A percentile compares a stretch with the other conserved stretches of the same genome.
These are phyloP conservation scores for Aspiorhynchus laticeps DNA, from an alignment of 2,113 vertebrate species.

Conservation along the genomic window DNA sequence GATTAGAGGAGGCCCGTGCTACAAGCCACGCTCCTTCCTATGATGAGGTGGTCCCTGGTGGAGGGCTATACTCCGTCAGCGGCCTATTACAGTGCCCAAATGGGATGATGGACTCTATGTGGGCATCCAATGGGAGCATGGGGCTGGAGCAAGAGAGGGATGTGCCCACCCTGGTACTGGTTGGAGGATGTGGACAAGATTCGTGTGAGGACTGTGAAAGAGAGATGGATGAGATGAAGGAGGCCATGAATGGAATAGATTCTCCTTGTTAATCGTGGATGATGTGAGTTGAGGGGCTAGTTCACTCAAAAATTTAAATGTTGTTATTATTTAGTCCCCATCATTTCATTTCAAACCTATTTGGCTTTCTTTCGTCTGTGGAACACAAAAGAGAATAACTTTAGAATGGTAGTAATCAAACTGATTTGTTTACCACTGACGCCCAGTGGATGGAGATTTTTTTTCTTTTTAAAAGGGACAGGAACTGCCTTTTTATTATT, in stretches of 20 bases:
- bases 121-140: slow-evolving; percentile 66
- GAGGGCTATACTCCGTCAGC: slow-evolving; percentile 77
- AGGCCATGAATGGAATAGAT: slow-evolving; percentile 62
- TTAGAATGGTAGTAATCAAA: neutral
- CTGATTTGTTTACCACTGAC: neutral
- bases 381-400: neutral
- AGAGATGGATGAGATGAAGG: slow-evolving; percentile 75
- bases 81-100: slow-evolving; percentile 74
- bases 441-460: too few species aligned
- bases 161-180: slow-evolving; percentile 73
- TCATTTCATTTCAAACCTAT: neutral
- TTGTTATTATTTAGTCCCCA: neutral
- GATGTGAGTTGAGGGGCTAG: neutral
- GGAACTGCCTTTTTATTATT: too few species aligned
- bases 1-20: slow-evolving; percentile 70
- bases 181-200: slow-evolving; percentile 72
- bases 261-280: slow-evolving; percentile 68
- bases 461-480: too few species aligned
- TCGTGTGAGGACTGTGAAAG: slow-evolving; percentile 78
- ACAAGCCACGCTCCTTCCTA: slow-evolving; percentile 72
- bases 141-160: slow-evolving; percentile 68
- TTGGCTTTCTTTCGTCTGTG: neutral
- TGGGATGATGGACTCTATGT: slow-evolving; percentile 71
- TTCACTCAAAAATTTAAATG: neutral
- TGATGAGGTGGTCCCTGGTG: slow-evolving; percentile 73